These are phyloP conservation scores for Scrobipalpa costella DNA, from an alignment of 2,888 invertebrate species.

Conservation along the genomic window DNA sequence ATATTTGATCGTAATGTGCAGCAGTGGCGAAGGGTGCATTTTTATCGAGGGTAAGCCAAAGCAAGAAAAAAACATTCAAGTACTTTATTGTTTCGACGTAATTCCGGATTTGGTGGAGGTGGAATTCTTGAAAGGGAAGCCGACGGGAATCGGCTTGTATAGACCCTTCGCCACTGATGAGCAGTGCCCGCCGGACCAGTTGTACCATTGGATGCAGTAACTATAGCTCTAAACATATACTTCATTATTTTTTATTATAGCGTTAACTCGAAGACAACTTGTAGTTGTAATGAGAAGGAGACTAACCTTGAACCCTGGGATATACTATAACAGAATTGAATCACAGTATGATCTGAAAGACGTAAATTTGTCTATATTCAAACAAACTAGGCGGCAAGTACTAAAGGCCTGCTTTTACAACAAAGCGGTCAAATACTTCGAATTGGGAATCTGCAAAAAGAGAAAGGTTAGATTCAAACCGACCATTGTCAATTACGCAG, in stretches of 20 bases:
- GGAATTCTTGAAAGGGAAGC: too few relatives aligned
- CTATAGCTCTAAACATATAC: neutral
- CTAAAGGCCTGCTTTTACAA: constrained; percentile 81
- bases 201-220: too few relatives aligned
- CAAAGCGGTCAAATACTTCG: constrained; percentile 82
- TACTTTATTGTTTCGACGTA: too few relatives aligned
- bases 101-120: too few relatives aligned
- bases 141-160: too few relatives aligned
- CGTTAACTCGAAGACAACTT: constrained; percentile 1
- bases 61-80: too few relatives aligned
- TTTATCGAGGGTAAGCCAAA: too few relatives aligned
- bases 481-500: neutral
- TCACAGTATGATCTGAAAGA: constrained; percentile 34
- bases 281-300: constrained; percentile 5
- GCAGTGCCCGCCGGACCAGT: too few relatives aligned
- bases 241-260: neutral
- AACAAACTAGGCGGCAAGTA: constrained; percentile 78
- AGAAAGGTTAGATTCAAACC: constrained; percentile 71
- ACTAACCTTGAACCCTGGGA: constrained; percentile 3
- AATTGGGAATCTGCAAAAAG: constrained; percentile 82
- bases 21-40: too few relatives aligned
- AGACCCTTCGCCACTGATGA: too few relatives aligned
- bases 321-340: constrained; percentile 22
- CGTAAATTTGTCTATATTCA: constrained; percentile 72
- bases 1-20: too few relatives aligned